These are phyloP conservation scores for Mycalesis mineus DNA, from an alignment of 2,888 invertebrate genomes.

Conservation along the genomic window DNA sequence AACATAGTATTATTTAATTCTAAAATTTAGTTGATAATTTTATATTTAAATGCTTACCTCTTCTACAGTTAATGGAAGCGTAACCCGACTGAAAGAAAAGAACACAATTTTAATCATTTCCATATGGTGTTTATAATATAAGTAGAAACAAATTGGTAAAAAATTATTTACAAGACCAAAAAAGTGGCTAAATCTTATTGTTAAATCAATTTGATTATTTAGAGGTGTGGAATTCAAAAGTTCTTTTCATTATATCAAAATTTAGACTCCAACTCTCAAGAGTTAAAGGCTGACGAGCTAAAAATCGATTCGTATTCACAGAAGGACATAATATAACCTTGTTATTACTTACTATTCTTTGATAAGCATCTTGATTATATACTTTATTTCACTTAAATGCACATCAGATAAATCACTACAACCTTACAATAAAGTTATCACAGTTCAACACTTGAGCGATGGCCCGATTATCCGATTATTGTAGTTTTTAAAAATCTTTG, in stretches of 20 bases:
- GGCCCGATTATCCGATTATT: conserved; percentile 64
- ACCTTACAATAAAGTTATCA: conserved; percentile 67
- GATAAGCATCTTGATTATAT: conserved; percentile 81
- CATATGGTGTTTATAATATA: conserved; percentile 16
- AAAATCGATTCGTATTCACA: conserved; percentile 71
- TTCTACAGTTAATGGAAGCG: conserved; percentile 96
- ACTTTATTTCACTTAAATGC: conserved; percentile 67
- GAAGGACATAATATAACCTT: conserved; percentile 60
- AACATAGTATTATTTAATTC: too few relatives aligned
- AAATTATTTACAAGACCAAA: conserved; percentile 45
- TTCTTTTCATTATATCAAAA: conserved; percentile 24
- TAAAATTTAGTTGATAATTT: too few relatives aligned
- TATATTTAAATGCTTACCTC: conserved; percentile 84
- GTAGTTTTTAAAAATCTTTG: conserved; percentile 66
- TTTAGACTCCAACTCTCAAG: conserved; percentile 1
- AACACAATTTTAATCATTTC: conserved; percentile 12
- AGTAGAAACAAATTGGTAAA: conserved; percentile 9
- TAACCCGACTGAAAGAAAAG: conserved; percentile 90
- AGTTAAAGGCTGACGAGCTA: conserved; percentile 35
- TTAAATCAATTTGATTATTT: conserved; percentile 34
- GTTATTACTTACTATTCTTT: conserved; percentile 83
- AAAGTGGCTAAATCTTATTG: conserved; percentile 60
- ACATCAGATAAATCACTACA: conserved; percentile 77
- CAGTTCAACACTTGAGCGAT: conserved; percentile 73
- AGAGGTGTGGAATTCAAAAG: not conserved